A percentile compares a stretch with the other conserved stretches of the same genome.
Conservation (phyloP, 2,888 invertebrate genomes). For the Sisyra nigra region DNA sequence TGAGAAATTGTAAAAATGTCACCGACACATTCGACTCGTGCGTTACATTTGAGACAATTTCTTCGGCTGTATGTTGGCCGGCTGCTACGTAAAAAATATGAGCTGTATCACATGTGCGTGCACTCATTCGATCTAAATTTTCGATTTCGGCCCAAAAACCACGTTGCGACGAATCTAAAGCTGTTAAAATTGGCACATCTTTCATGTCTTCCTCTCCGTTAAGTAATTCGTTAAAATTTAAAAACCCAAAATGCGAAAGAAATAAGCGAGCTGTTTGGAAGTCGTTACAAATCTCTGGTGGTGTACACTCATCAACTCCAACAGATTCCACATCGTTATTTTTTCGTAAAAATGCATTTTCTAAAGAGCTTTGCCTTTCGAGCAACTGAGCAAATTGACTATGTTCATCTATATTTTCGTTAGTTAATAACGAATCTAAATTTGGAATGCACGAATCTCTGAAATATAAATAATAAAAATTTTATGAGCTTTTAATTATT, state of each 20-base stretch:
- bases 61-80: conserved; percentile 59
- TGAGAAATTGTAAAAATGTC: conserved; percentile 38
- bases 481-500: no score
- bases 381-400: conserved; percentile 53
- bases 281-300: conserved; percentile 72
- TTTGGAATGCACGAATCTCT: conserved; percentile 85
- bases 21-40: conserved; percentile 29
- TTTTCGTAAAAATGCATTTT: conserved; percentile 12
- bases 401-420: conserved; percentile 34
- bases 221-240: conserved; percentile 37
- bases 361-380: conserved; percentile 45
- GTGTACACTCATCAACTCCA: conserved; percentile 55
- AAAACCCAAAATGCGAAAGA: conserved; percentile 87
- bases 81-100: conserved; percentile 88
- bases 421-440: conserved; percentile 56
- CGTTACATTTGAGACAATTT: conserved; percentile 66
- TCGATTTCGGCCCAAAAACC: conserved; percentile 70
- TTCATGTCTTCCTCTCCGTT: conserved; percentile 27
- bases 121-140: conserved; percentile 69
- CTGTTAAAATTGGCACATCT: conserved; percentile 39
- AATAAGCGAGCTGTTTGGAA: conserved; percentile 92
- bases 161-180: conserved; percentile 49
- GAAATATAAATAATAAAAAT: conserved; percentile 13
- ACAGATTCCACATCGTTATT: conserved; percentile 15
- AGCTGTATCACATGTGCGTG: conserved; percentile 78